A percentile compares a stretch with the other conserved stretches of the same genome.
These are phyloP conservation scores for Drosophila mercatorum DNA, from an alignment of 2,888 invertebrate species.

Conservation along the genomic window DNA sequence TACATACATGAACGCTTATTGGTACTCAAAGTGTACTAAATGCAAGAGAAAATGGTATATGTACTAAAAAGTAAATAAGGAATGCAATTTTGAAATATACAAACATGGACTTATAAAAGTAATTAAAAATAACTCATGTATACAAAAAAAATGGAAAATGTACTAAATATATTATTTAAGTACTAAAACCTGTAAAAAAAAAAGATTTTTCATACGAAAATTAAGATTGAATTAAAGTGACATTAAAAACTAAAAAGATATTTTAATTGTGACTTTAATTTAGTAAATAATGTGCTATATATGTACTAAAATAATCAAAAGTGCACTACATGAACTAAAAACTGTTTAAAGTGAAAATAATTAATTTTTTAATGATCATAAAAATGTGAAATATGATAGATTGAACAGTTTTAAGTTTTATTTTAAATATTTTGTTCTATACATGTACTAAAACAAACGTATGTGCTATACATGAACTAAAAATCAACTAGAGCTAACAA, in stretches of 20 bases:
- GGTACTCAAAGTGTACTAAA: slow-evolving; percentile 3
- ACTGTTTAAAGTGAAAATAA: neutral
- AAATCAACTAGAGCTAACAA: neutral
- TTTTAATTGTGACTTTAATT: neutral
- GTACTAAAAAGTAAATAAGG: neutral
- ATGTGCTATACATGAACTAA: neutral
- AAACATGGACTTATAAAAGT: neutral
- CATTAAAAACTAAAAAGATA: neutral
- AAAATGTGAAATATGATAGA: no score
- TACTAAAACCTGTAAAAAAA: neutral
- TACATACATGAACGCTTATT: neutral
- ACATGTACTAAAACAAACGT: no score
- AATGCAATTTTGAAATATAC: no score
- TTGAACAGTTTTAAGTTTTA: no score
- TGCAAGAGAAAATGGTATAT: neutral
- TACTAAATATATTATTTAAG: neutral
- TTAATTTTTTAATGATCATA: neutral
- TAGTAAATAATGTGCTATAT: no score
- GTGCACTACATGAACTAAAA: neutral
- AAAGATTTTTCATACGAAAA: no score
- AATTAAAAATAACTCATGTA: neutral
- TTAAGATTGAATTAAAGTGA: neutral
- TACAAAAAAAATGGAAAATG: neutral
- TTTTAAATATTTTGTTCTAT: no score
- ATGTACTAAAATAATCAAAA: neutral